Base-by-base conservation (phyloP, 1,140 invertebrate species). In the Calycopis cecrops region DNA sequence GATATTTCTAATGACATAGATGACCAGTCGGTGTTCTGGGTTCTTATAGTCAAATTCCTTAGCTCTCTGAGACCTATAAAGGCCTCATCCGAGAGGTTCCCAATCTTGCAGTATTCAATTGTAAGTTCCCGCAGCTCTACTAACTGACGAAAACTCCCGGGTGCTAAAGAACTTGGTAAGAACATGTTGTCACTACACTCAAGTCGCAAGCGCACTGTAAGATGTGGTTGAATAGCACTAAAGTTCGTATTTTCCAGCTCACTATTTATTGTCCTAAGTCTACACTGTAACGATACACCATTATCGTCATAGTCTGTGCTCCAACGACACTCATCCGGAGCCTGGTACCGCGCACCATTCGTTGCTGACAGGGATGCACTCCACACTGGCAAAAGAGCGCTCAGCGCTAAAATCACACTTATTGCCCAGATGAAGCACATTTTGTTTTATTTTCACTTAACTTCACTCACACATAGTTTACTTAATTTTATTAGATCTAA, bases 61-160 rank as follows among this genome's bases (percentile, higher is more conserved):
- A 97, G 88, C 76, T 96, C 93, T 40, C 92, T 91, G 10, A 97
- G 89, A 3, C 94, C 94, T 10, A 92, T 91, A 67, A 97, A 96
- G 0, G 95, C 94, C 11, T 94, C 94, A 50, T 94, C 93, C 2
- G 95, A 95, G 16, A 98, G 88, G 73, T 96, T 95, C 34, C 93
- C 92, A 57, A 98, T 94, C 87, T 96, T 96, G 85, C 96, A 98
- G 65, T 94, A 95, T 76, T 97, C 95, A 54, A 98, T 95, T 9
- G 93, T 93, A 4, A 98, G 90, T 62, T 96, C 93, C 42, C 92
- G 91, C 42, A 98, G 86, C 76, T 97, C 95, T 34, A 94, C 89
- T 52, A 97, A 85, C 58, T 94, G 93, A 48, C 93, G 90, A 76
- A 97, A 96, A 79, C 94, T 96, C 55, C 93, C 94, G 14, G 94